Evolutionary conservation across 2,888 invertebrate species (phyloP).

Genomic region (Eupithecia centaureata): DNA sequence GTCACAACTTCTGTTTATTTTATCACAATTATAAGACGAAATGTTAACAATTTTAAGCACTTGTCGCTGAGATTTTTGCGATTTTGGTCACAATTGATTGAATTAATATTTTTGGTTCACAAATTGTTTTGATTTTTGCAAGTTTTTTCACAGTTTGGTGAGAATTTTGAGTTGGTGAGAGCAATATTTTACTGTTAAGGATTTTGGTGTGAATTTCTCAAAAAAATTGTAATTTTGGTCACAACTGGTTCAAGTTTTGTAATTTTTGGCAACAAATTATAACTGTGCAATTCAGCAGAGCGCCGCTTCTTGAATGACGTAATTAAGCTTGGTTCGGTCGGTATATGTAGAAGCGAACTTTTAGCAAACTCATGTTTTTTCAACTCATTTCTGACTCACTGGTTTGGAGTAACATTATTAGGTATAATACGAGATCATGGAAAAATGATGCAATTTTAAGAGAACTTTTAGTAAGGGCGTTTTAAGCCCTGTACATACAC

Average conservation of each 20-base stretch:
- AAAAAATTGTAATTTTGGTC: no score
- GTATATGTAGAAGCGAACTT: not conserved
- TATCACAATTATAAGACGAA: no score
- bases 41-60: no score
- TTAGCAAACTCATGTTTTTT: not conserved
- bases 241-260: not conserved
- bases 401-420: not conserved
- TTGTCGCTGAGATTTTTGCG: no score
- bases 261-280: not conserved
- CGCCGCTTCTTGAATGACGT: not conserved
- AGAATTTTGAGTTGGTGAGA: no score
- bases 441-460: not conserved
- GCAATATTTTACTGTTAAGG: not conserved
- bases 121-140: no score
- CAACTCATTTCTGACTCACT: no score
- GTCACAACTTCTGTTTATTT: no score
- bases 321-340: not conserved
- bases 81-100: not conserved
- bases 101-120: no score
- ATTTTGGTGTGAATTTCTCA: no score
- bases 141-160: not conserved
- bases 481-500: no score
- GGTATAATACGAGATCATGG: not conserved
- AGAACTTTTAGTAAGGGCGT: not conserved
- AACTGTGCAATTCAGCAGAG: not conserved